Evolutionary conservation across 2,888 invertebrate species (phyloP), one percentile per base, ranked within the genome.

Genomic region (Eupithecia insigniata): DNA sequence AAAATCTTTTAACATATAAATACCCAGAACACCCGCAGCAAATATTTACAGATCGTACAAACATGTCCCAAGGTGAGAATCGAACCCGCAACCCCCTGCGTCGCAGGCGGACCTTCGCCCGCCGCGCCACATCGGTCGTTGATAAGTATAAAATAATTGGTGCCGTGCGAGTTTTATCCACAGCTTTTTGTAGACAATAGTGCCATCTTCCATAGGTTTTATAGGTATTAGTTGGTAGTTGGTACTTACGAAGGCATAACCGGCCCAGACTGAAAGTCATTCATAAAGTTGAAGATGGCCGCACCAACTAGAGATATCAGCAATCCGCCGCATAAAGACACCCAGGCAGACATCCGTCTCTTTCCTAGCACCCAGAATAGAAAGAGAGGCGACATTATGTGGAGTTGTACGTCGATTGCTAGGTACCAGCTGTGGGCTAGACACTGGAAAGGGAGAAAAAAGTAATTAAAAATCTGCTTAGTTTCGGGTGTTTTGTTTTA

Each of bases 351-450:
- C 7, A 67, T 62, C 51, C 78, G 81, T 60, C 74, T 85, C 0
- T 83, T 80, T 4, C 84, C 82, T 0, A 92, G 77, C 2, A 90
- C 81, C 87, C 89, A 92, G 67, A 85, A 84, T 4, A 92, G 79
- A 3, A 92, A 77, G 0, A 92, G 30, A 0, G 92, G 92, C 0
- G 91, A 90, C 14, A 92, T 28, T 3, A 92, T 82, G 73, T 91
- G 85, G 0, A 91, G 84, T 30, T 92, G 92, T 2, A 92, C 83
- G 66, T 92, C 92, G 14, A 92, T 86, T 0, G 92, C 90, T 2
- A 92, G 74, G 74, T 91, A 92, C 92, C 92, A 92, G 0, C 86
- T 83, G 73, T 89, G 89, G 3, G 83, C 70, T 0, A 92, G 75
- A 70, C 92, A 92, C 92, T 92, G 82, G 7, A 87, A 74, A 28